Evolutionary conservation across 1,140 invertebrate species (phyloP).

Genomic region (Drosophila eugracilis): DNA sequence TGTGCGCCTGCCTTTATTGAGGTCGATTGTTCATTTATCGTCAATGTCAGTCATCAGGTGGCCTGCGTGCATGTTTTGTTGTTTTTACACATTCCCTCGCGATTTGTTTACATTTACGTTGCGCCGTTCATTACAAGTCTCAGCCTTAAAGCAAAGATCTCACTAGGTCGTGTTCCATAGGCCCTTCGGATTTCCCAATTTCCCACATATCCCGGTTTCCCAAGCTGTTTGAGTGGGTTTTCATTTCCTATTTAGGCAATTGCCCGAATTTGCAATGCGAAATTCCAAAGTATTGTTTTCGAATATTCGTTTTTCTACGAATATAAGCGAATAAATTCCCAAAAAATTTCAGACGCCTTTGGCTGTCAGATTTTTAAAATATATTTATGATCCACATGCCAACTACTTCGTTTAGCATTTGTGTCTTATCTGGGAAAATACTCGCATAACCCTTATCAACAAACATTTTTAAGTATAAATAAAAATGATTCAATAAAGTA

Average conservation of each 20-base stretch:
- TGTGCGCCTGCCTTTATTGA: constrained; percentile 60
- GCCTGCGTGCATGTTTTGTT: constrained; percentile 70
- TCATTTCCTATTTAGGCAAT: constrained; percentile 5
- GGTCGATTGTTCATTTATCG: constrained; percentile 79
- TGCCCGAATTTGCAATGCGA: constrained; percentile 13
- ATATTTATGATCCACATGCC: too few relatives aligned
- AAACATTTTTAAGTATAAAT: too few relatives aligned
- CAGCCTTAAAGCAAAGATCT: not conserved
- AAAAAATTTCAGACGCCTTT: too few relatives aligned
- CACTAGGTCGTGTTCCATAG: not conserved
- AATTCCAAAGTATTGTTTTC: not conserved
- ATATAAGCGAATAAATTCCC: not conserved
- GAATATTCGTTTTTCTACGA: not conserved
- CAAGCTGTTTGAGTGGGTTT: constrained; percentile 10
- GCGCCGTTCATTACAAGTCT: constrained; percentile 36
- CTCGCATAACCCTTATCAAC: too few relatives aligned
- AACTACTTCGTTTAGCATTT: too few relatives aligned
- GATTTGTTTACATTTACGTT: constrained; percentile 54
- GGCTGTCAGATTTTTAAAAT: not conserved
- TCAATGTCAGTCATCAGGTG: constrained; percentile 77
- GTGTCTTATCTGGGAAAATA: too few relatives aligned
- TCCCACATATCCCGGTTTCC: not conserved
- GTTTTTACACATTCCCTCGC: constrained; percentile 71
- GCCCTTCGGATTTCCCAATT: constrained; percentile 25
- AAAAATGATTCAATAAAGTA: too few relatives aligned